Conservation (phyloP, 2,888 invertebrate genomes). For the Seira sanloemensis region DNA sequence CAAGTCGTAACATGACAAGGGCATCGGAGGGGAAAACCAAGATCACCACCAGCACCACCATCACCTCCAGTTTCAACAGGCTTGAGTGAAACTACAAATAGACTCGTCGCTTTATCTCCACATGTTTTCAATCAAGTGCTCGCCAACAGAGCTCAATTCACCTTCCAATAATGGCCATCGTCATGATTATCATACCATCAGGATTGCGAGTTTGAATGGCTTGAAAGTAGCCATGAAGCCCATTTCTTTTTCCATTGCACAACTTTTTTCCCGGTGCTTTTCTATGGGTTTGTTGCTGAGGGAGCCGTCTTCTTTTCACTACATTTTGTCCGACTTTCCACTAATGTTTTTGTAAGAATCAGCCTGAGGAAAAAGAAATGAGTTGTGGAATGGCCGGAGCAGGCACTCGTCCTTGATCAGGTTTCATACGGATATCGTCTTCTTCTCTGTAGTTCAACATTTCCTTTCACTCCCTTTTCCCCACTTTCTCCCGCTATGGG, state of each 20-base stretch:
- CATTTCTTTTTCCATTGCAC: background rate
- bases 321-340: background rate
- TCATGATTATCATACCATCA: background rate
- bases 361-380: background rate
- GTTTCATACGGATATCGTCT: background rate
- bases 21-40: background rate
- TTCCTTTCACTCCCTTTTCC: background rate
- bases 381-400: background rate
- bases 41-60: background rate
- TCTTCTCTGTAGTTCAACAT: background rate
- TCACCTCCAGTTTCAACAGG: background rate
- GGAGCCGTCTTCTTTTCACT: too few relatives aligned
- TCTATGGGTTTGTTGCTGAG: too few relatives aligned
- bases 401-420: background rate
- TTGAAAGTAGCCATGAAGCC: background rate
- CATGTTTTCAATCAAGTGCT: background rate
- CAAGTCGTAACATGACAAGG: background rate
- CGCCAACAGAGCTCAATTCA: background rate
- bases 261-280: too few relatives aligned
- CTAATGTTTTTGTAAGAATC: background rate
- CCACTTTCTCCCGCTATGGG: background rate
- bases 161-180: background rate
- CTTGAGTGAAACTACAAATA: too few relatives aligned
- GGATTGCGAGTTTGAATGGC: background rate
- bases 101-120: background rate